Percentiles rank a stretch among this genome's conserved stretches.
These are phyloP conservation scores for Pseudocheirus occidentalis DNA, from an alignment of 2,797 vertebrate species.

Conservation along the genomic window DNA sequence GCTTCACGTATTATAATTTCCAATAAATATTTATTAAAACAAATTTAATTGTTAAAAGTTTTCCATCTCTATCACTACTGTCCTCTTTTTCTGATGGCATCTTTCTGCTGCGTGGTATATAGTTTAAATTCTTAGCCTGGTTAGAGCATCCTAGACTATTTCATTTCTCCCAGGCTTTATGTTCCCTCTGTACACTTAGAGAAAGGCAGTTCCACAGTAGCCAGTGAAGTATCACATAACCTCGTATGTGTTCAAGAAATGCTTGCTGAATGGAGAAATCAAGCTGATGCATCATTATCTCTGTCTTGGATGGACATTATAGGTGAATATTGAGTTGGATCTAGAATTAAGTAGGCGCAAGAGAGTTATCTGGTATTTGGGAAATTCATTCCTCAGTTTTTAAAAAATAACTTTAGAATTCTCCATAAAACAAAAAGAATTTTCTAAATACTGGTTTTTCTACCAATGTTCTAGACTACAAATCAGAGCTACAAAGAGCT, in stretches of 20 bases:
- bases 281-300: background rate
- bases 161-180: background rate
- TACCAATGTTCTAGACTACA: background rate
- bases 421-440: background rate
- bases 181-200: background rate
- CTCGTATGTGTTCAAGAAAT: background rate
- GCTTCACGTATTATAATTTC: background rate
- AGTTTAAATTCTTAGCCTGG: background rate
- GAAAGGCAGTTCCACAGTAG: background rate
- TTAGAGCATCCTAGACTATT: background rate
- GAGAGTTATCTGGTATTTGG: background rate
- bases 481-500: background rate
- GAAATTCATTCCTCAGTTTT: background rate
- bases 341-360: background rate
- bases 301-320: background rate
- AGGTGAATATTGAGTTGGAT: background rate
- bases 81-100: background rate
- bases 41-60: background rate
- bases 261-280: background rate
- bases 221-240: background rate
- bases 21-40: background rate
- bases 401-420: background rate
- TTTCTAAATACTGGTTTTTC: background rate
- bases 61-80: background rate
- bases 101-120: background rate